Evolutionary conservation across 2,888 invertebrate species (phyloP), one percentile per base, ranked within the genome.

Genomic region (Lampropteryx suffumata): DNA sequence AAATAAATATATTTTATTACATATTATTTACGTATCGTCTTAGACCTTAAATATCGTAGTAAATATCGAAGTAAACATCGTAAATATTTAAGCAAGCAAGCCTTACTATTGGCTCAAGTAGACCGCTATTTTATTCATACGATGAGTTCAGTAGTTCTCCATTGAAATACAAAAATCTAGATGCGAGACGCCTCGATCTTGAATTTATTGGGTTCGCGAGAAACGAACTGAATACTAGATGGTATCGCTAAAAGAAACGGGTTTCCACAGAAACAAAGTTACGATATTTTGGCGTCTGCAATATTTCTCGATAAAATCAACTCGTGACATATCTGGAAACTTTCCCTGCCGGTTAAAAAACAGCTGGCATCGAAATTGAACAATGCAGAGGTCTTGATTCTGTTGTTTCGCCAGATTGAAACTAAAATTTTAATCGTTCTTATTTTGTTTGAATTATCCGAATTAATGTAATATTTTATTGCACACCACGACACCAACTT

Each of bases 241-340:
- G 40, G 13, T 55, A 67, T 71, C 66, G 36, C 37, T 60, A 66
- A 67, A 52, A 57, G 50, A 50, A 56, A 40, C 49, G 59, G 49
- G 57, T 35, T 52, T 55, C 53, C 55, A 4, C 3, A 3, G 17
- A 35, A 57, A 56, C 13, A 45, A 42, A 41, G 13, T 46, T 46
- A 55, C 55, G 52, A 59, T 44, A 51, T 54, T 59, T 51, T 43
- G 35, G 56, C 45, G 47, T 54, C 54, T 52, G 50, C 46, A 55
- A 58, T 53, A 63, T 59, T 42, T 62, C 57, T 59, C 55, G 65
- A 69, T 67, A 64, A 65, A 65, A 72, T 65, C 62, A 44, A 54
- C 59, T 69, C 70, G 71, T 70, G 73, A 69, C 59, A 67, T 67
- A 67, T 61, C 60, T 60, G 56, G 33, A 46, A 51, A 69, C 71